Conservation (phyloP, 2,113 vertebrate genomes). For the Aegotheles bennettii region DNA sequence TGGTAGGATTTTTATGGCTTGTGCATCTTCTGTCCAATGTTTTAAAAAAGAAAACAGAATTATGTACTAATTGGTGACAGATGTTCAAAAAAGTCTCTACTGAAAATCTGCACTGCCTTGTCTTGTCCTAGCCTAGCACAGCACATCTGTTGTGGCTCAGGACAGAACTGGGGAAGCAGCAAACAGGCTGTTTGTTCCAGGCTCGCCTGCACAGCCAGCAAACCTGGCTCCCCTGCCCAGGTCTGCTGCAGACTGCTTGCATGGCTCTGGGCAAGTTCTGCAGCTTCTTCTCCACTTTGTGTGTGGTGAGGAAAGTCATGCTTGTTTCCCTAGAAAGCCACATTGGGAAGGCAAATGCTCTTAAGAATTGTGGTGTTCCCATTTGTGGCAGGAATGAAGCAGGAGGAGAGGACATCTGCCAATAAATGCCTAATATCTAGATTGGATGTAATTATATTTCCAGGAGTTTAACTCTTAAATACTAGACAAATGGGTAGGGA, state of each 20-base stretch:
- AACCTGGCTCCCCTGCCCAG: neutral
- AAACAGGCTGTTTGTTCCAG: neutral
- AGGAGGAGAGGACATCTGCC: neutral
- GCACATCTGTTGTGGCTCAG: neutral
- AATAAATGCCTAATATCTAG: neutral
- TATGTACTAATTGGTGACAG: neutral
- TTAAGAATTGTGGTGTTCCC: rapidly evolving
- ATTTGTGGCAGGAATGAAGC: rapidly evolving
- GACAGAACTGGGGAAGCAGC: neutral
- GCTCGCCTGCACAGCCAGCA: neutral
- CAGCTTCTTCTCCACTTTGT: neutral
- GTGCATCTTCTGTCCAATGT: neutral
- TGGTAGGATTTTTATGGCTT: neutral
- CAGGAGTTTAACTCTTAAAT: neutral
- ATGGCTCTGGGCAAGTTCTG: neutral
- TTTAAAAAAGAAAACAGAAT: neutral
- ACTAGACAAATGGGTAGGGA: neutral
- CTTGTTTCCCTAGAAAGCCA: neutral
- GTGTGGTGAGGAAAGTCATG: rapidly evolving
- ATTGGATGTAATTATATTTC: neutral
- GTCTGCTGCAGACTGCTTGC: rapidly evolving
- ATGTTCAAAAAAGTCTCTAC: neutral
- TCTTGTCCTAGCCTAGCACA: neutral
- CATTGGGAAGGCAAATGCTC: neutral
- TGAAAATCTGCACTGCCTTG: neutral